Evolutionary conservation across 2,888 invertebrate genomes (phyloP), one percentile per base, ranked within the genome.

Genomic region (Euzophera pinguis): DNA sequence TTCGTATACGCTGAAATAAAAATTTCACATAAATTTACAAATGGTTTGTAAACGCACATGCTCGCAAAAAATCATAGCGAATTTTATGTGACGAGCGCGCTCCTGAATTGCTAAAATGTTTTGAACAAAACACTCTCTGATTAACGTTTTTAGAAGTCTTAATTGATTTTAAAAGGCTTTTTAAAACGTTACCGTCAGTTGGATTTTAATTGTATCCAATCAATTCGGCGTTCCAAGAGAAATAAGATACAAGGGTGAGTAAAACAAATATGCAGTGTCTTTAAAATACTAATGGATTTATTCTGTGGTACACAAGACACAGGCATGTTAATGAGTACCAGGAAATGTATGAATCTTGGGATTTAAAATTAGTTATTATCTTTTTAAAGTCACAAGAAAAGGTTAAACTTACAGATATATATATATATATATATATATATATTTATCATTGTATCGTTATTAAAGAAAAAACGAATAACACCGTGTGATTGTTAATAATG

Each of bases 1-100:
- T 22, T 22, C 22, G 5, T 22, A 22, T 22, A 1, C 10, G 27
- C 7, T 42, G 42, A 43, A 29, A 43, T 29, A 43, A 43, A 43
- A 43, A 29, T 27, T 13, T 29, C 29, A 29, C 29, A 13, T 12
- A 43, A 41, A 22, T 22, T 22, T 42, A 42, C 12, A n/a, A 42
- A 42, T 22, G 42, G 42, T 42, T 42, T 22, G 42, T 27, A 43
- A 43, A 43, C 29, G 29, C 43, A 43, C 29, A 9, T 43, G 1
- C 27, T 13, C 5, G 43, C 12, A 8, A 17, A 29, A 43, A 13
- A 27, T 22, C 22, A 43, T 29, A 29, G 43, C 43, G 13, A 29
- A 7, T 43, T 42, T 12, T 22, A 42, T 42, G 22, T 22, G 22
- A 41, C n/a, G 22, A 22, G 27, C 10, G 6, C 6, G 13, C n/a